Percentiles rank a stretch among this genome's conserved stretches.
Conservation (phyloP, 92 coral and sea anemone genomes). For the Siderastrea siderea region DNA sequence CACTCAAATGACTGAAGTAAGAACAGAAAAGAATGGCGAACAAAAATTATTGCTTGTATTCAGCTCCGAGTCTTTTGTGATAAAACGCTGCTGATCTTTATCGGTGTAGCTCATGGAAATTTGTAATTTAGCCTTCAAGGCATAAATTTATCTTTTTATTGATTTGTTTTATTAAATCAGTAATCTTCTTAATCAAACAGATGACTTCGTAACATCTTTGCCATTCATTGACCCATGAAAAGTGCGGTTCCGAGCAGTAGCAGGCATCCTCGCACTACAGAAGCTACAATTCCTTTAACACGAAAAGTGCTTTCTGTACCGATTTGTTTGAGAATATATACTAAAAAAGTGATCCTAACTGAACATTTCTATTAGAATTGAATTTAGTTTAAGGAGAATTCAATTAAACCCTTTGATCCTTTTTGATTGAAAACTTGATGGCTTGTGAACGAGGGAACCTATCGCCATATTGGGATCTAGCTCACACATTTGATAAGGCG, state of each 20-base stretch:
- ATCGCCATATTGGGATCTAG: not conserved
- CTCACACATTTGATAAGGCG: not conserved
- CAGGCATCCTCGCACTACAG: not conserved
- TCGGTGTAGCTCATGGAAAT: conserved; percentile 24
- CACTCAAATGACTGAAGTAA: not conserved
- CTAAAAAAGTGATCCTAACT: not conserved
- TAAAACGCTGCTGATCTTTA: conserved; percentile 1
- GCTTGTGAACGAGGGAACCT: not conserved
- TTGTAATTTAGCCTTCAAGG: conserved; percentile 25
- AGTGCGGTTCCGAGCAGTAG: not conserved
- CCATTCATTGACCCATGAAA: conserved; percentile 29
- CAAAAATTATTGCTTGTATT: not conserved
- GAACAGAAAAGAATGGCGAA: not conserved
- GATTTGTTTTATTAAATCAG: conserved; percentile 20
- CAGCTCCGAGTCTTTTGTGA: not conserved
- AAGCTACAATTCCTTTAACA: not conserved
- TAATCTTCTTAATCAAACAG: conserved; percentile 44
- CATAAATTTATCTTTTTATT: conserved; percentile 18
- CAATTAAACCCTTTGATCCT: not conserved
- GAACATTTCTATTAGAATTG: not conserved
- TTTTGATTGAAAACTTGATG: not conserved
- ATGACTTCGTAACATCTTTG: conserved; percentile 12
- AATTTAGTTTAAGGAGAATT: not conserved
- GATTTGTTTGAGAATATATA: not conserved
- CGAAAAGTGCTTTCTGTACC: not conserved